Evolutionary conservation across 1,140 invertebrate species (phyloP), one percentile per base, ranked within the genome.

Genomic region (Drosophila biarmipes): DNA sequence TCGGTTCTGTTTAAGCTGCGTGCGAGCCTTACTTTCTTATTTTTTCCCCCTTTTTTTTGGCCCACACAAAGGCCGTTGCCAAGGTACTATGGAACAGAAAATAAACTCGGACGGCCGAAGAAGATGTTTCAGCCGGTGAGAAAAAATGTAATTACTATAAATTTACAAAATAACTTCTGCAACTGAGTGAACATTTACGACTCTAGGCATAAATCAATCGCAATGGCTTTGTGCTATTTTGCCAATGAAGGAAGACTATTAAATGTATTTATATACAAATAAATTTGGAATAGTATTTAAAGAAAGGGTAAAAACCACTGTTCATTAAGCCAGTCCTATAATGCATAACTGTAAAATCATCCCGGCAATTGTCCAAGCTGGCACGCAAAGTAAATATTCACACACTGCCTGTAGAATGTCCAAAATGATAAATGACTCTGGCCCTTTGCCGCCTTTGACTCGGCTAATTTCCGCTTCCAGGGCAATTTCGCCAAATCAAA

Each of bases 21-120:
- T 75, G 80, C 67, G 56, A 78, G 48, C 71, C 43, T 63, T 79
- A 84, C 64, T 79, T 85, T 80, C 71, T 61, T 71, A 48, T 2
- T 7, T 21, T 19, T 56, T 19, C n/a, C n/a, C n/a, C n/a, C n/a
- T 51, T 51, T 29, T 43, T 51, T 51, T 40, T 52, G 58, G 72
- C 78, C 80, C 78, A 74, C 73, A 78, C 74, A 85, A 85, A 86
- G 80, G 80, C 68, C 81, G 80, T 86, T 80, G 34, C n/a, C 27
- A 42, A 43, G 54, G 57, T 40, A 86, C 81, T 40, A 49, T 85
- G 82, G 78, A 27, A 37, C 51, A 21, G 48, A 73, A 49, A 42
- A 8, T 37, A 10, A 10, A 17, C n/a, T 56, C 4, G 11, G 14
- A 31, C 42, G 12, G 10, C 14, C 48, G 24, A 64, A 59, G 53